phyloP scores from a whole-genome alignment of 2,113 vertebrate genomes.

The Bufo bufo region DNA sequence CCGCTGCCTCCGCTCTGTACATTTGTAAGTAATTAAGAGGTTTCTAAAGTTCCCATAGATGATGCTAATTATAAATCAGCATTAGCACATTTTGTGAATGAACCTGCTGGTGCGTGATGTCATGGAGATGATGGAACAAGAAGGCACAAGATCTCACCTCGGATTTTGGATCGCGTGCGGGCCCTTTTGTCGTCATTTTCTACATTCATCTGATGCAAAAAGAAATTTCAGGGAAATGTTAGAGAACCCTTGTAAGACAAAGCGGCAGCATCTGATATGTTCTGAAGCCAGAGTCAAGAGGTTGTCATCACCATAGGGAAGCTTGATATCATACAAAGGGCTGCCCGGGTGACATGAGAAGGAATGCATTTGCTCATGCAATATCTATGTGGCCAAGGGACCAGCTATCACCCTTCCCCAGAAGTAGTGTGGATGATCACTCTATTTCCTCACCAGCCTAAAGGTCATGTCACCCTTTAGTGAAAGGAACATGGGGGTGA shows the following conservation, averaged over 20 bases:
- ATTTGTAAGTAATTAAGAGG: slow-evolving; percentile 39
- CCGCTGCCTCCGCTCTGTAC: not conserved
- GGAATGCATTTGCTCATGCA: not conserved
- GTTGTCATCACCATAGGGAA: not conserved
- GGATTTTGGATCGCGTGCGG: slow-evolving; percentile 90
- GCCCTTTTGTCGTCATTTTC: slow-evolving; percentile 89
- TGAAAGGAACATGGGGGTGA: no score
- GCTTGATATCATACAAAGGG: not conserved
- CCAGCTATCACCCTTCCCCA: not conserved
- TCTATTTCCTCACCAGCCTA: no score
- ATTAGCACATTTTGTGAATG: slow-evolving; percentile 38
- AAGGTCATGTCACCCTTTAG: no score
- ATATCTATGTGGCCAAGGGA: not conserved
- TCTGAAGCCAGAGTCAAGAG: not conserved
- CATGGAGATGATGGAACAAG: not conserved
- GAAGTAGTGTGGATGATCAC: not conserved
- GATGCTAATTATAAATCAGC: slow-evolving; percentile 43
- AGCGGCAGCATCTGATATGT: not conserved
- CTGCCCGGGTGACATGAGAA: not conserved
- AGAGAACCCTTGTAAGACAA: not conserved
- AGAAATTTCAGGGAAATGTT: slow-evolving; percentile 21
- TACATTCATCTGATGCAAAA: slow-evolving; percentile 87
- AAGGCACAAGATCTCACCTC: slow-evolving; percentile 77
- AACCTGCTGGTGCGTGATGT: not conserved
- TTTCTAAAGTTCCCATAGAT: not conserved